Base-by-base conservation (phyloP, 1,140 invertebrate species). In the Aradophagus sp. region DNA sequence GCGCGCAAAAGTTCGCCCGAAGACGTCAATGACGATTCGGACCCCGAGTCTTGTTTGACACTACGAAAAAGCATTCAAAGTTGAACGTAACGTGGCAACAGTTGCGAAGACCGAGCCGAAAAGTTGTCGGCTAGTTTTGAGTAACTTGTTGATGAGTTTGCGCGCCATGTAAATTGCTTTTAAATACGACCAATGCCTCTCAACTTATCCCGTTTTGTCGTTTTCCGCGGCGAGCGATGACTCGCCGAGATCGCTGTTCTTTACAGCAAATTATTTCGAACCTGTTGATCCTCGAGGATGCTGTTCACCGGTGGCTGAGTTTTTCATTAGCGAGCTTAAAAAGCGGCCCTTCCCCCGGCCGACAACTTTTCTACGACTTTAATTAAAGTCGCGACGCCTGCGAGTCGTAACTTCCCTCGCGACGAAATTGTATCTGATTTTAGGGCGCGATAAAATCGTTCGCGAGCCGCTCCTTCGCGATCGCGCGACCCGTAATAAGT, bases 401-500 rank as follows among this genome's bases (percentile, higher is more conserved):
- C 52, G 58, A 56, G 58, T 58, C 61, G 62, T 73, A 66, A 66
- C 56, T 72, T 72, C 56, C 56, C 61, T 59, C 29, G 4, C 52
- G 56, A 63, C 62, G 68, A 65, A 71, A 65, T 71, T 61, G 61
- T 72, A 55, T 73, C 62, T 59, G 70, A 73, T 73, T 73, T 73
- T 67, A 56, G 62, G 56, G 56, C 59, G 52, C 58, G 63, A 65
- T 73, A 73, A 68, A 73, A 73, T 71, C 59, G 67, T 74, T 62
- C 55, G 66, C 63, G 39, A 65, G 59, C 62, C 65, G 65, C 65
- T 59, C 72, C 45, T 59, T 52, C 41, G 26, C n/a, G 11, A 50
- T 62, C 39, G 35, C 10, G n/a, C 41, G 26, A 53, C 36, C 50
- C 55, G 68, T 72, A 75, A 79, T 74, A 76, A 79, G 68, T 75